phyloP scores from a whole-genome alignment of 2,888 invertebrate genomes.

The Drosophila neoperkinsi region DNA sequence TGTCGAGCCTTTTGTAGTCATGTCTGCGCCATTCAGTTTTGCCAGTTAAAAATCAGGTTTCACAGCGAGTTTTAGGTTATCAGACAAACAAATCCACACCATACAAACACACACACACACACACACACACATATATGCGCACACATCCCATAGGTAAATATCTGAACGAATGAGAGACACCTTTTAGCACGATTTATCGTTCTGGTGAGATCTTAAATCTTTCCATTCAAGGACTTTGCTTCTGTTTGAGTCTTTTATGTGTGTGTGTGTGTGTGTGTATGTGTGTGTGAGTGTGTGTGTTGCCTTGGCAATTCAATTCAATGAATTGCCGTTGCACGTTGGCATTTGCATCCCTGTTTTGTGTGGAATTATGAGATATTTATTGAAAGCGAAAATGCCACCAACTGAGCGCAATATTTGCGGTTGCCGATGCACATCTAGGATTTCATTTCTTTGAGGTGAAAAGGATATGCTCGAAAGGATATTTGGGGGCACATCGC shows the following conservation, averaged over 20 bases:
- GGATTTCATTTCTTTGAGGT: slow-evolving; percentile 16
- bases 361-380: slow-evolving; percentile 58
- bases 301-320: slow-evolving; percentile 38
- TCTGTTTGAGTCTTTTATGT: slow-evolving; percentile 36
- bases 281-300: slow-evolving; percentile 12
- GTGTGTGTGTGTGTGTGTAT: slow-evolving; percentile 9
- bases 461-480: not conserved
- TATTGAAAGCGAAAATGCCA: slow-evolving; percentile 53
- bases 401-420: slow-evolving; percentile 22
- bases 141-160: slow-evolving; percentile 31
- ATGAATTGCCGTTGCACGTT: slow-evolving; percentile 23
- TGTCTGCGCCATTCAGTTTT: slow-evolving; percentile 60
- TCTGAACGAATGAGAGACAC: slow-evolving; percentile 62
- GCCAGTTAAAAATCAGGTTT: slow-evolving; percentile 78
- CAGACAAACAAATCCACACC: slow-evolving; percentile 63
- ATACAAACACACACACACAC: slow-evolving; percentile 20
- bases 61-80: slow-evolving; percentile 67
- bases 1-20: slow-evolving; percentile 44
- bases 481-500: not conserved
- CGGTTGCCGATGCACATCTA: slow-evolving; percentile 32
- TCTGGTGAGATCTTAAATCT: slow-evolving; percentile 70
- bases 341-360: slow-evolving; percentile 50
- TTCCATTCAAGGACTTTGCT: slow-evolving; percentile 52
- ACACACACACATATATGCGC: not conserved
- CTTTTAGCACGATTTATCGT: slow-evolving; percentile 78